These are phyloP conservation scores for Erpobdella octoculata DNA, from an alignment of 2,888 invertebrate genomes.

Conservation along the genomic window DNA sequence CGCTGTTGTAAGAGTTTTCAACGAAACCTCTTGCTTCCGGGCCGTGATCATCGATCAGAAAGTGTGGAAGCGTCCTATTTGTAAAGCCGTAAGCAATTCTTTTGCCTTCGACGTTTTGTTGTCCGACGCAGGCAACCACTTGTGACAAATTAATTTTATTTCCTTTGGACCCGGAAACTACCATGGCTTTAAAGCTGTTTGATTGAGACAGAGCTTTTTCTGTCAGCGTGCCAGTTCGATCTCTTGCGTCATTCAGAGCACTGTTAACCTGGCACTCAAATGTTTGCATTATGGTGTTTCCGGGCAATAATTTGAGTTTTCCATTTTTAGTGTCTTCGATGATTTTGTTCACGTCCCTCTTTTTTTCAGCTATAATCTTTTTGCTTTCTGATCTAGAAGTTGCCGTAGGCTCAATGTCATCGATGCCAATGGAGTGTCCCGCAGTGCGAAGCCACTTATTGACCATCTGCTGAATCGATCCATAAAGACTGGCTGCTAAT, in stretches of 20 bases:
- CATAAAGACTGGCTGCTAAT: constrained; percentile 83
- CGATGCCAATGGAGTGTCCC: constrained; percentile 87
- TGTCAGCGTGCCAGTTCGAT: constrained; percentile 97
- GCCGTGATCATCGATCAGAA: constrained; percentile 99
- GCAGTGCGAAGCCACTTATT: constrained; percentile 95
- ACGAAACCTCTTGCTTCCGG: constrained; percentile 99
- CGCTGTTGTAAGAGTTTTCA: constrained; percentile 98
- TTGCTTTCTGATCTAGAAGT: too few relatives aligned
- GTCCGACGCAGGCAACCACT: constrained; percentile 99
- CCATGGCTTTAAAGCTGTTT: constrained; percentile 99
- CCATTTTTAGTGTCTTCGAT: neutral
- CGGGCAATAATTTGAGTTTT: constrained; percentile 51
- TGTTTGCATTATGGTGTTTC: constrained; percentile 95
- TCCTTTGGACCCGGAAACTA: constrained; percentile 96
- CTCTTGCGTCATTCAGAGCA: constrained; percentile 98
- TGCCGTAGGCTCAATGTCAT: too few relatives aligned
- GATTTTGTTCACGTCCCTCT: constrained; percentile 53
- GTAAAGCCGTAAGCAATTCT: constrained; percentile 98
- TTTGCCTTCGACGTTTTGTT: constrained; percentile 99
- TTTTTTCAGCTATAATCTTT: constrained; percentile 93
- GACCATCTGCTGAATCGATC: constrained; percentile 96
- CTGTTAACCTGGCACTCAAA: constrained; percentile 97
- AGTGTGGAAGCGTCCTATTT: constrained; percentile 94
- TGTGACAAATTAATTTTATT: constrained; percentile 99
- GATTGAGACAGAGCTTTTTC: constrained; percentile 98